Evolutionary conservation across 1,140 invertebrate genomes (phyloP).

Genomic region (Chrysomallon squamiferum): DNA sequence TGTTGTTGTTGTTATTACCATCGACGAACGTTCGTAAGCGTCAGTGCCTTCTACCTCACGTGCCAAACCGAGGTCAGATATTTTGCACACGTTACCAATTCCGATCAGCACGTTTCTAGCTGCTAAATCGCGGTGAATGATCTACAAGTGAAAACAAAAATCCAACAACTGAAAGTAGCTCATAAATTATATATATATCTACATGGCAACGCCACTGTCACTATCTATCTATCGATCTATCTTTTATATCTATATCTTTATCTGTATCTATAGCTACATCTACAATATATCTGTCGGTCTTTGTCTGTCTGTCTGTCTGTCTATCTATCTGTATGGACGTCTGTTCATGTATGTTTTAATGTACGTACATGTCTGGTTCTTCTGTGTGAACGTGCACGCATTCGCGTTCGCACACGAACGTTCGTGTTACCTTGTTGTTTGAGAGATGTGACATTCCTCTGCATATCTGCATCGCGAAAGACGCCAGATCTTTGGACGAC

Average conservation of each 20-base stretch:
- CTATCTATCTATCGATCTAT: not conserved
- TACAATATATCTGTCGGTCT: too few species aligned
- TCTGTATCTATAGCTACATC: not conserved
- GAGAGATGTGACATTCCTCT: conserved; percentile 40
- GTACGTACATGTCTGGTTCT: too few species aligned
- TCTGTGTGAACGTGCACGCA: too few species aligned
- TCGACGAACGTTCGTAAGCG: conserved; percentile 49
- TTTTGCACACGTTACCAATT: conserved; percentile 78
- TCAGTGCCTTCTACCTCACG: conserved; percentile 69
- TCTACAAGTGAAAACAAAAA: conserved; percentile 66
- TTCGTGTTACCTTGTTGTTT: conserved; percentile 35
- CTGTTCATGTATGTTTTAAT: not conserved
- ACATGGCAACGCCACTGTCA: not conserved
- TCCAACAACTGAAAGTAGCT: not conserved
- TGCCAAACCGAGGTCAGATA: conserved; percentile 87
- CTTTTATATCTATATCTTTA: too few species aligned
- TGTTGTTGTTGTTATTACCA: too few species aligned
- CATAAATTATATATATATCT: not conserved
- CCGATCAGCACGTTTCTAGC: conserved; percentile 82
- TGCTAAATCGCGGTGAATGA: conserved; percentile 87
- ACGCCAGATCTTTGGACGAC: conserved; percentile 35
- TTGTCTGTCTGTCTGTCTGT: not conserved
- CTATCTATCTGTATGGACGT: not conserved
- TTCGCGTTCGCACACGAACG: too few species aligned
- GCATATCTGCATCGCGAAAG: conserved; percentile 40